Percentiles rank a stretch among this genome's conserved stretches.
Conservation (phyloP, 2,113 vertebrate genomes). For the Acanthisitta chloris region DNA sequence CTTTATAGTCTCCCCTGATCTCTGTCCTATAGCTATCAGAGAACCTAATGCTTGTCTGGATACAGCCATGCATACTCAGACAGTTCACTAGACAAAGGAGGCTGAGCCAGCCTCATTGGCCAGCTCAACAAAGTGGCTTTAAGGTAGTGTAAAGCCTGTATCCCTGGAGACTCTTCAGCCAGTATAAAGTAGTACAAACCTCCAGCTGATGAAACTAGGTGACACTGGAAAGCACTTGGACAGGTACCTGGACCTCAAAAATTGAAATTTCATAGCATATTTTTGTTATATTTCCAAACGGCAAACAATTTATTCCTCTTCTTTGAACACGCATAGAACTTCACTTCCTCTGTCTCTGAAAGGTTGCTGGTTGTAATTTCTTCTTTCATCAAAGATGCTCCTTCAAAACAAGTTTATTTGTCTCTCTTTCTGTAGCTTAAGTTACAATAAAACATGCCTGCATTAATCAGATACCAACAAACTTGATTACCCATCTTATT, state of each 20-base stretch:
- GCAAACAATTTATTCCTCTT: not conserved
- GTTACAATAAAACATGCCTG: not conserved
- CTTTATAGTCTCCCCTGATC: not conserved
- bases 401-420: not conserved
- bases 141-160: not conserved
- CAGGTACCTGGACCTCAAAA: not conserved
- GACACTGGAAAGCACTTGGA: not conserved
- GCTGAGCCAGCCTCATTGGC: not conserved
- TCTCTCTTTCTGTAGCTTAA: not conserved
- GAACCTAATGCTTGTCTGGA: not conserved
- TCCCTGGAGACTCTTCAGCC: not conserved
- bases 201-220: not conserved
- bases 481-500: not conserved
- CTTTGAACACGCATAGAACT: rapidly evolving
- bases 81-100: not conserved
- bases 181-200: not conserved
- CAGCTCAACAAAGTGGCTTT: not conserved
- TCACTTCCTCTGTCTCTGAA: not conserved
- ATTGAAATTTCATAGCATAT: rapidly evolving
- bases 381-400: not conserved
- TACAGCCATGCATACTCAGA: not conserved
- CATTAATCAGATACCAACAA: not conserved
- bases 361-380: not conserved
- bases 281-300: not conserved
- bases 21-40: not conserved